A percentile compares a stretch with the other conserved stretches of the same genome.
These are phyloP conservation scores for Silurus lanzhouensis DNA, from an alignment of 2,797 vertebrate species.

Conservation along the genomic window DNA sequence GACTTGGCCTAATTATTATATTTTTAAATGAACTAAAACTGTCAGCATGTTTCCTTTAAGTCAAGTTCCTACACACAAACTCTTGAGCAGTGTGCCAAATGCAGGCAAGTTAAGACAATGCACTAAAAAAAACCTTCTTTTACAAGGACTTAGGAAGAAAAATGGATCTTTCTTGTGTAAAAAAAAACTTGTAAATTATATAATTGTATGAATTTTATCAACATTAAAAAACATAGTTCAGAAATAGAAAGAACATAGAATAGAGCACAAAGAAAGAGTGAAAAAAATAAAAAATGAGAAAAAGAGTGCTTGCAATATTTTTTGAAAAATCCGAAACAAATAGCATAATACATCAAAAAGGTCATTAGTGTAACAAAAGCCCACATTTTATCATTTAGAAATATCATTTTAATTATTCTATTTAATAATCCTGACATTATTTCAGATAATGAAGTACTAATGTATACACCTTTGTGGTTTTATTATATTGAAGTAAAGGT, in stretches of 20 bases:
- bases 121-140: background rate
- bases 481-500: background rate
- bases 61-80: background rate
- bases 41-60: slow-evolving; percentile 9
- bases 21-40: background rate
- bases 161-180: background rate
- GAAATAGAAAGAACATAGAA: background rate
- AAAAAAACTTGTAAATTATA: background rate
- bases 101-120: background rate
- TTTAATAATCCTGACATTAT: background rate
- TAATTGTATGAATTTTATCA: background rate
- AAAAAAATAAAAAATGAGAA: background rate
- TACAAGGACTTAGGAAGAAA: background rate
- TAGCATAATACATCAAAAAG: background rate
- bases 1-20: background rate
- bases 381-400: background rate
- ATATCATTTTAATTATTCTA: background rate
- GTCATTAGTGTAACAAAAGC: background rate
- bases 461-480: background rate
- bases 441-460: background rate
- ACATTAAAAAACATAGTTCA: background rate
- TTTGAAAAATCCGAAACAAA: slow-evolving; percentile 3
- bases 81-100: background rate
- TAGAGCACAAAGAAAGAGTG: background rate
- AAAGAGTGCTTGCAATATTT: background rate